Evolutionary conservation across 1,140 invertebrate genomes (phyloP), one percentile per base, ranked within the genome.

Genomic region (Leptinotarsa defecta): DNA sequence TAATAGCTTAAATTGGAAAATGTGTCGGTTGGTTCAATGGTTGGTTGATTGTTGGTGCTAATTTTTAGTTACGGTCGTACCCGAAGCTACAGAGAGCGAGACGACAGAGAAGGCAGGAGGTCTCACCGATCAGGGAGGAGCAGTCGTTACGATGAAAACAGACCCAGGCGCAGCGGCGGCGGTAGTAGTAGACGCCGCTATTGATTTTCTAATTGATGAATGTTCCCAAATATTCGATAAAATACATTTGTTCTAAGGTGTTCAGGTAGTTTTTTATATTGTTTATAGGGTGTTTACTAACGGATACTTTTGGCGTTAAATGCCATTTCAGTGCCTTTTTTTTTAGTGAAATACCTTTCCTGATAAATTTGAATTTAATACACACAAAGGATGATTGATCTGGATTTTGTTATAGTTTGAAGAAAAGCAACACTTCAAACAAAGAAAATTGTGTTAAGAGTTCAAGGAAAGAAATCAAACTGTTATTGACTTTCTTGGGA

Each of bases 41-140:
- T 74, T 19, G 74, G 74, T 67, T 78, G 78, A 71, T 82, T 74
- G 73, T 79, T 72, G 75, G 76, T 83, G 71, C 76, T 77, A 77
- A 75, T 85, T 84, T 85, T 85, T 85, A 85, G 84, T 84, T 85
- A 84, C 83, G 82, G 82, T 78, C 80, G 83, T 67, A 78, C 79
- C 73, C 81, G 84, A 79, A 78, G 82, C 74, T 73, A 81, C 74
- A 81, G 83, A 71, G 84, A 84, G 62, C 73, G 83, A 64, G 83
- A 84, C 74, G 75, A 81, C 74, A 81, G 83, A 75, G 78, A 79
- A 27, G 62, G 77, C 57, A 73, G 77, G 15, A 19, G 79, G 74
- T 57, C 52, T 57, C 62, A 79, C 68, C 78, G 83, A 48, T 84
- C 83, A 11, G 79, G 79, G 13, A 74, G 84, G 48, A 76, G 83